phyloP scores from a whole-genome alignment of 2,888 invertebrate genomes.

The Mythimna albipuncta region DNA sequence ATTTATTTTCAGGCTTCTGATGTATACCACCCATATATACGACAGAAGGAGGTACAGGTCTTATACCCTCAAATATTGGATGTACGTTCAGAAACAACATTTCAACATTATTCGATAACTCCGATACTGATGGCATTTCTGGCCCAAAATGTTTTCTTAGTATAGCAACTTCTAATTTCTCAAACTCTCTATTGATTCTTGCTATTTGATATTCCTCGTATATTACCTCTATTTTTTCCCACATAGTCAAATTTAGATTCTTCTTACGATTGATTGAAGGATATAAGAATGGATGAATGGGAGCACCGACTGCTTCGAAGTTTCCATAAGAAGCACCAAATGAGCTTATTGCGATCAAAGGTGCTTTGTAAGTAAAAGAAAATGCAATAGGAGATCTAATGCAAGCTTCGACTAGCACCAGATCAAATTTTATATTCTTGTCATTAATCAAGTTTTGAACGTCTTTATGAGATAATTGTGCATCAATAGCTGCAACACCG shows the following conservation, averaged over 20 bases:
- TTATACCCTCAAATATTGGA: constrained; percentile 74
- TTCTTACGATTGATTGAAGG: constrained; percentile 59
- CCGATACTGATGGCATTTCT: constrained; percentile 59
- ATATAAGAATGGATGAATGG: constrained; percentile 68
- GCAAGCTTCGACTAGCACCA: constrained; percentile 68
- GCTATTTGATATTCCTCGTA: constrained; percentile 49
- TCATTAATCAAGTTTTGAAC: constrained; percentile 64
- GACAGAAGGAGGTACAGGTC: constrained; percentile 80
- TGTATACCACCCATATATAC: constrained; percentile 77
- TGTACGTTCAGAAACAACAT: constrained; percentile 82
- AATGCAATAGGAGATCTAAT: constrained; percentile 49
- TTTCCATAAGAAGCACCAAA: constrained; percentile 60
- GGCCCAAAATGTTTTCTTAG: constrained; percentile 66
- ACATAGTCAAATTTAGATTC: constrained; percentile 65
- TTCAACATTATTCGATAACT: constrained; percentile 70
- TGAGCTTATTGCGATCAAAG: constrained; percentile 71
- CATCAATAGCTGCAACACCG: constrained; percentile 42
- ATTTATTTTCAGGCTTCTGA: constrained; percentile 22
- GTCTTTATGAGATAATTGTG: constrained; percentile 54
- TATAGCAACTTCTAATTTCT: constrained; percentile 30
- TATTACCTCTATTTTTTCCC: constrained; percentile 69
- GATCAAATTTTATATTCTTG: constrained; percentile 58
- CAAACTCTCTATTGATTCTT: constrained; percentile 50
- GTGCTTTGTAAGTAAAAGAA: constrained; percentile 58
- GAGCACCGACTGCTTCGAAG: constrained; percentile 64